Evolutionary conservation across 2,113 vertebrate genomes (phyloP).

Genomic region (Aptenodytes forsteri): DNA sequence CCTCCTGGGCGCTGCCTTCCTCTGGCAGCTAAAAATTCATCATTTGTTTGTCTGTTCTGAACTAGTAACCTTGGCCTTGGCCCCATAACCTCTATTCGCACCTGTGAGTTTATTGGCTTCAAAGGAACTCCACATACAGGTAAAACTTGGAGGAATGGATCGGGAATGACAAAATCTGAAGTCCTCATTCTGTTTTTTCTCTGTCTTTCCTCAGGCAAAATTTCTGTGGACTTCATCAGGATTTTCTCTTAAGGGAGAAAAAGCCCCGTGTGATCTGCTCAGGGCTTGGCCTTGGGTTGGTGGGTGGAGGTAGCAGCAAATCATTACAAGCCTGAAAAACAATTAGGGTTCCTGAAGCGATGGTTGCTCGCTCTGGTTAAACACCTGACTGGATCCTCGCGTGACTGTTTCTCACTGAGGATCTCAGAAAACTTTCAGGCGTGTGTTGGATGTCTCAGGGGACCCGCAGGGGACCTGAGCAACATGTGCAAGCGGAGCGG

Average conservation of each 20-base stretch:
- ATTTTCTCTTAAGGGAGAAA: not conserved
- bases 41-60: not conserved
- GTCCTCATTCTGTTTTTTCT: not conserved
- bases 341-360: fast-evolving
- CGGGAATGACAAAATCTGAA: not conserved
- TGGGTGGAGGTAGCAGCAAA: not conserved
- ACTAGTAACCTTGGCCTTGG: not conserved
- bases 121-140: not conserved
- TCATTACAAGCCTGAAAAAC: not conserved
- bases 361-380: fast-evolving
- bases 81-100: not conserved
- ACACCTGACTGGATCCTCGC: fast-evolving
- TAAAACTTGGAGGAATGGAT: not conserved
- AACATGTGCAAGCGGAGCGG: fast-evolving
- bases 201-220: not conserved
- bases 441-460: fast-evolving
- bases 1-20: not conserved
- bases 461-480: not conserved
- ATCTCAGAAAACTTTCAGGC: not conserved
- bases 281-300: not conserved
- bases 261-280: not conserved
- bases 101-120: not conserved
- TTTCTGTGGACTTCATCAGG: not conserved
- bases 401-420: not conserved
- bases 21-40: not conserved